phyloP scores from a whole-genome alignment of 2,113 vertebrate species.

The Megaceryle torquata region DNA sequence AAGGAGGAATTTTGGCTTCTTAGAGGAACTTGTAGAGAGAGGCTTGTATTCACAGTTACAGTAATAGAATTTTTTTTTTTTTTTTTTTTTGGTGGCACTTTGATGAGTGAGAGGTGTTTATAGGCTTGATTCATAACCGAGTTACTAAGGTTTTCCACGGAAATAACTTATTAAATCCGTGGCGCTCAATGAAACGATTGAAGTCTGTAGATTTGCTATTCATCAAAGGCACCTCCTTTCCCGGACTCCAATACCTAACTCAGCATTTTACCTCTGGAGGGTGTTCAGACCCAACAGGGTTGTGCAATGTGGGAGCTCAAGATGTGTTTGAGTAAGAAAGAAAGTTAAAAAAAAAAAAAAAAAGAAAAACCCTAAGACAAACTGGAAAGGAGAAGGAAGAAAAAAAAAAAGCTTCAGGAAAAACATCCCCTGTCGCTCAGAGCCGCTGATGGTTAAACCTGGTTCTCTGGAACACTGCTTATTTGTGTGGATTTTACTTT shows the following conservation, averaged over 20 bases:
- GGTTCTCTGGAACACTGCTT: slow-evolving; percentile 47
- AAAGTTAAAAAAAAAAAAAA: not conserved
- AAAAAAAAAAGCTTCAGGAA: not conserved
- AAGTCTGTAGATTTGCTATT: slow-evolving; percentile 64
- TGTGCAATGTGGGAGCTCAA: not conserved
- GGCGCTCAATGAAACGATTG: slow-evolving; percentile 54
- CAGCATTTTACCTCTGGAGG: slow-evolving; percentile 41
- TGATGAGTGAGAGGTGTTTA: slow-evolving; percentile 79
- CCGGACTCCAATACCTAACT: slow-evolving; percentile 4
- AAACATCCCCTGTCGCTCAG: not conserved
- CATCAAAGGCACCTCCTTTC: slow-evolving; percentile 70
- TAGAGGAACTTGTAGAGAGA: slow-evolving; percentile 43
- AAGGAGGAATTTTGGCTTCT: slow-evolving; percentile 30
- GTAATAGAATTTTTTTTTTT: slow-evolving; percentile 33
- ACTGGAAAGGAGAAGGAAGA: not conserved
- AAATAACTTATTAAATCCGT: slow-evolving; percentile 80
- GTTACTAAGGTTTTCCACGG: slow-evolving; percentile 81
- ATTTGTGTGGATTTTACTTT: slow-evolving; percentile 45
- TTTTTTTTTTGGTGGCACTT: slow-evolving; percentile 57
- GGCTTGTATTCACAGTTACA: slow-evolving; percentile 57
- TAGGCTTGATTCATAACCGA: slow-evolving; percentile 75
- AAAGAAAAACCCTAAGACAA: not conserved
- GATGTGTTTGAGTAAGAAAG: not conserved
- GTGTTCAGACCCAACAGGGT: not conserved
- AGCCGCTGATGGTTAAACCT: slow-evolving; percentile 49